Conservation (phyloP, 2,888 invertebrate genomes). For the Acrobasis suavella region DNA sequence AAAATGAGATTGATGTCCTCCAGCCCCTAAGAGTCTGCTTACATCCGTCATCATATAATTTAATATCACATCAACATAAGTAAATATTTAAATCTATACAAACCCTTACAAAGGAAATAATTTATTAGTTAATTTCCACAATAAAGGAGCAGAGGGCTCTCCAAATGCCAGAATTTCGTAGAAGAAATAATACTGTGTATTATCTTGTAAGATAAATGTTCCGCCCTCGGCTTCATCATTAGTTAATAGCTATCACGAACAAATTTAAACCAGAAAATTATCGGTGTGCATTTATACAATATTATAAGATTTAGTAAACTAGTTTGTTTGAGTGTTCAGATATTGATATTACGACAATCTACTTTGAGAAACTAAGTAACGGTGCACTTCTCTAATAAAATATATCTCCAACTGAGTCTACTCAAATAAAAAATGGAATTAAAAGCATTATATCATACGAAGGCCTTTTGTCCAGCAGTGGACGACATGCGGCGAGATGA, state of each 20-base stretch:
- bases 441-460: no score
- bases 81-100: constrained; percentile 23
- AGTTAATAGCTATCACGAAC: not conserved
- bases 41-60: constrained; percentile 27
- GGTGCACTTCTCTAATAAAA: no score
- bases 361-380: no score
- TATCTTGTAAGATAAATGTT: constrained; percentile 4
- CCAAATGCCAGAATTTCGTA: not conserved
- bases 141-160: constrained; percentile 11
- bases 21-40: not conserved
- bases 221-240: not conserved
- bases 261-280: no score
- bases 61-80: constrained; percentile 34
- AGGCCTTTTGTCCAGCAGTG: no score
- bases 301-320: no score
- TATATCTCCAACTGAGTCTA: no score
- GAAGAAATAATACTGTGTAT: constrained; percentile 7
- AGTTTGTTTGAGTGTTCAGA: no score
- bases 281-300: no score
- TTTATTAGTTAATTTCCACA: not conserved
- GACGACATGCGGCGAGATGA: no score
- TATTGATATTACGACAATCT: no score
- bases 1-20: not conserved
- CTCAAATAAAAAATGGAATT: no score
- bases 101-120: not conserved